Evolutionary conservation across 2,888 invertebrate genomes (phyloP).

Genomic region (Zelleria hepariella): DNA sequence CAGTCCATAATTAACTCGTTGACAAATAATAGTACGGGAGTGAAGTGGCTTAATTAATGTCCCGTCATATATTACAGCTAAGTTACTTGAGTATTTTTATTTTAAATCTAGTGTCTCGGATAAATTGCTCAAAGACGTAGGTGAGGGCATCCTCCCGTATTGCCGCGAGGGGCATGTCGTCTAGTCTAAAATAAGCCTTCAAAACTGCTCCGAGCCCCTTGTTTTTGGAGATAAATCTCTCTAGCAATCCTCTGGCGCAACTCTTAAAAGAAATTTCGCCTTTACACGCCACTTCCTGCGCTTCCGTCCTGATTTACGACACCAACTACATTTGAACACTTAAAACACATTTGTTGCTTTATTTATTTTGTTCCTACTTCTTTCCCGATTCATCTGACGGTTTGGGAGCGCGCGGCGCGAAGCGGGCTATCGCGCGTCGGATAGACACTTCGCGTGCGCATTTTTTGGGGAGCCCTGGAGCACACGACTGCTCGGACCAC

Average conservation of each 20-base stretch:
- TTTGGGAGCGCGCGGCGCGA: background rate
- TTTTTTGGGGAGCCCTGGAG: background rate
- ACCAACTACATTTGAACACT: constrained; percentile 13
- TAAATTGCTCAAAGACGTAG: constrained; percentile 37
- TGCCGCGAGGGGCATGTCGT: constrained; percentile 39
- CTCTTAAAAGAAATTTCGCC: constrained; percentile 38
- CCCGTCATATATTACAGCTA: constrained; percentile 43
- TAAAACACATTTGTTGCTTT: background rate
- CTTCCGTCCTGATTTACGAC: constrained; percentile 22
- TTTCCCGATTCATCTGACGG: background rate
- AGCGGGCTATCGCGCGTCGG: background rate
- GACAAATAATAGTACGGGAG: constrained; percentile 61
- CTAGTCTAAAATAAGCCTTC: constrained; percentile 37
- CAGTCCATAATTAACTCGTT: constrained; percentile 51
- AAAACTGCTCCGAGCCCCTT: constrained; percentile 26
- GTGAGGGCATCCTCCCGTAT: constrained; percentile 33
- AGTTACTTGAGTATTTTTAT: constrained; percentile 46
- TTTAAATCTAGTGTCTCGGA: constrained; percentile 32
- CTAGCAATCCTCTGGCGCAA: constrained; percentile 37
- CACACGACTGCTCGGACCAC: background rate
- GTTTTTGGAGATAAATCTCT: constrained; percentile 48
- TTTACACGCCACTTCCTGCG: constrained; percentile 33
- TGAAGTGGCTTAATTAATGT: constrained; percentile 45
- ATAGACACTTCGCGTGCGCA: background rate
- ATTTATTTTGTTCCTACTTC: background rate